Evolutionary conservation across 2,888 invertebrate genomes (phyloP), one percentile per base, ranked within the genome.

Genomic region (Timema cristinae): DNA sequence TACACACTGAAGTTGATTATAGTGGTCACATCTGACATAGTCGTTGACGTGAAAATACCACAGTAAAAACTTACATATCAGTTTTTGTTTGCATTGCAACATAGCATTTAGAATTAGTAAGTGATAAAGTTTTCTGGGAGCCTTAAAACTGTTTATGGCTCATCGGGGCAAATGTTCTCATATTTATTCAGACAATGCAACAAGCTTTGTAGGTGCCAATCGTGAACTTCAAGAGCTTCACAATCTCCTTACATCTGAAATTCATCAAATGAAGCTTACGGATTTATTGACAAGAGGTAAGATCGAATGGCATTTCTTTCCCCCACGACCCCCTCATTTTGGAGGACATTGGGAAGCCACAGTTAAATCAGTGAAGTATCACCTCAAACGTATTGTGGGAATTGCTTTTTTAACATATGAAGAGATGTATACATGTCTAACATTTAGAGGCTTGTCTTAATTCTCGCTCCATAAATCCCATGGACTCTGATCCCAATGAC

Each of bases 321-420:
- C 80, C 6, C 79, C 80, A 2, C 71, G 73, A 50, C 76, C 79
- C 6, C 79, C 80, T 0, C 79, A 81, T 69, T 78, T 79, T 63
- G 80, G 81, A 2, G 80, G 80, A 2, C 69, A 80, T 6, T 81
- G 80, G 79, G 80, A 81, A 72, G 77, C 79, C 1, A 78, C 77
- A 2, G 73, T 77, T 0, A 82, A 81, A 73, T 76, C 77, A 2
- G 73, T 77, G 0, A 82, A 81, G 74, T 76, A 75, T 71, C 80
- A 80, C 72, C 67, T 81, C 0, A 75, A 75, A 16, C 71, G 15
- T 16, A 32, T 59, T 11, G 15, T 59, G 8, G 59, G 59, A 78
- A 16, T 73, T 78, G 0, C 66, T 79, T 7, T 77, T 78, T 0
- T 74, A 76, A 5, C 50, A 74, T 7, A 74, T 67, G 6, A 59